Conservation (phyloP, 2,888 invertebrate genomes). For the Drosophila pseudotalamancana region DNA sequence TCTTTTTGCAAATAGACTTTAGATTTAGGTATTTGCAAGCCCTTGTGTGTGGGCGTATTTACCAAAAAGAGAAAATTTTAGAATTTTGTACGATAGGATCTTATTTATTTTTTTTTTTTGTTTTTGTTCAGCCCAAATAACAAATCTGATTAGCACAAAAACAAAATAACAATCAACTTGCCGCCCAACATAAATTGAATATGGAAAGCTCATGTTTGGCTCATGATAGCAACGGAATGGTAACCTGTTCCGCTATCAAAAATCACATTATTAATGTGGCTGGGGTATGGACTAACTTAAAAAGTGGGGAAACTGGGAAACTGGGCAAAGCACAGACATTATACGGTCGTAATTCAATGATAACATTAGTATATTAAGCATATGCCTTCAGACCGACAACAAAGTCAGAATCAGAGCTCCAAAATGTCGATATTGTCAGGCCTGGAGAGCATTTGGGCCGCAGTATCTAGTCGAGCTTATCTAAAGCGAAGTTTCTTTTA, state of each 20-base stretch:
- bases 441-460: conserved; percentile 29
- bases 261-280: conserved; percentile 69
- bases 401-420: conserved; percentile 21
- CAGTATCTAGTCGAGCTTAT: conserved; percentile 69
- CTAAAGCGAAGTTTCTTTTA: conserved; percentile 76
- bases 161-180: conserved; percentile 13
- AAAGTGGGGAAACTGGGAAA: too few species aligned
- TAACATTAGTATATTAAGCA: conserved; percentile 55
- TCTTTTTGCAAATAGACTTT: conserved; percentile 8
- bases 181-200: conserved; percentile 51
- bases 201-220: conserved; percentile 69
- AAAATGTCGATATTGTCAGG: conserved; percentile 61
- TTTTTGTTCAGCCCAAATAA: conserved; percentile 1
- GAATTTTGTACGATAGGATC: neutral
- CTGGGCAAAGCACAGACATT: conserved; percentile 35
- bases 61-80: neutral
- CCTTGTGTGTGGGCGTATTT: neutral
- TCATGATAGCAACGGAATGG: conserved; percentile 27
- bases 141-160: conserved; percentile 19
- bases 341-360: conserved; percentile 71
- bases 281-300: conserved; percentile 38
- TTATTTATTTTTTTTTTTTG: neutral
- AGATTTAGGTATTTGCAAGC: conserved; percentile 2
- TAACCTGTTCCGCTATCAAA: conserved; percentile 70
- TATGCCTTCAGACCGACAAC: conserved; percentile 28